Conservation (phyloP, 2,797 vertebrate genomes). For the Pogonophryne albipinna region DNA sequence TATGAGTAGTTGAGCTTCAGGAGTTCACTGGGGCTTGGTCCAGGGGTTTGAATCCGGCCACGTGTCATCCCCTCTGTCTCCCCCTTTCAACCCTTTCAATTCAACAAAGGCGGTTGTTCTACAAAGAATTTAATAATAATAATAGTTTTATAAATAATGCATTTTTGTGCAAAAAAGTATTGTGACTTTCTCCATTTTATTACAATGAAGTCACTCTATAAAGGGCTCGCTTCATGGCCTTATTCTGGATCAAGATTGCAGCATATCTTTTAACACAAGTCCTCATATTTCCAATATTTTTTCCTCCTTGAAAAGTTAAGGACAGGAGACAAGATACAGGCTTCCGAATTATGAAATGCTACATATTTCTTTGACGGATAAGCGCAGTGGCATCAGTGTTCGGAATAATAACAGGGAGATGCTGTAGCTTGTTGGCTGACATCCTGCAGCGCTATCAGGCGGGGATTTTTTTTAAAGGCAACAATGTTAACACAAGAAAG, state of each 20-base stretch:
- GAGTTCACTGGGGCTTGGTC: too few species aligned
- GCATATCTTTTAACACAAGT: not conserved
- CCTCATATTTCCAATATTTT: not conserved
- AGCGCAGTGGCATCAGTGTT: conserved; percentile 13
- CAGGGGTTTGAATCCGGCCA: too few species aligned
- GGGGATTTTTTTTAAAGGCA: conserved; percentile 7
- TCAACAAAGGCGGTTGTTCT: too few species aligned
- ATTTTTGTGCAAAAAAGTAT: too few species aligned
- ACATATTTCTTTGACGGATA: conserved; percentile 5
- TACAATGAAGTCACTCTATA: not conserved
- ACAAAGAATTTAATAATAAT: too few species aligned
- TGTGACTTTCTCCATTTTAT: not conserved
- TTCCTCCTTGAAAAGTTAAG: not conserved
- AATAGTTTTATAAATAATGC: too few species aligned
- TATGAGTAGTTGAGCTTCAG: too few species aligned
- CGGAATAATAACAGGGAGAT: conserved; percentile 3
- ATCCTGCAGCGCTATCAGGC: conserved; percentile 24
- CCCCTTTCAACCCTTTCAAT: too few species aligned
- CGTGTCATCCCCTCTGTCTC: too few species aligned
- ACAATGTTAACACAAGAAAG: conserved; percentile 16
- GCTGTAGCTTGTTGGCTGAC: conserved; percentile 33
- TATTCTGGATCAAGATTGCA: not conserved
- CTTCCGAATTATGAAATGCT: conserved; percentile 2
- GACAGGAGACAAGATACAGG: conserved; percentile 11
- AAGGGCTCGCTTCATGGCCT: not conserved